Evolutionary conservation across 2,797 vertebrate species (phyloP).

Genomic region (Hippopotamyrus pictus): DNA sequence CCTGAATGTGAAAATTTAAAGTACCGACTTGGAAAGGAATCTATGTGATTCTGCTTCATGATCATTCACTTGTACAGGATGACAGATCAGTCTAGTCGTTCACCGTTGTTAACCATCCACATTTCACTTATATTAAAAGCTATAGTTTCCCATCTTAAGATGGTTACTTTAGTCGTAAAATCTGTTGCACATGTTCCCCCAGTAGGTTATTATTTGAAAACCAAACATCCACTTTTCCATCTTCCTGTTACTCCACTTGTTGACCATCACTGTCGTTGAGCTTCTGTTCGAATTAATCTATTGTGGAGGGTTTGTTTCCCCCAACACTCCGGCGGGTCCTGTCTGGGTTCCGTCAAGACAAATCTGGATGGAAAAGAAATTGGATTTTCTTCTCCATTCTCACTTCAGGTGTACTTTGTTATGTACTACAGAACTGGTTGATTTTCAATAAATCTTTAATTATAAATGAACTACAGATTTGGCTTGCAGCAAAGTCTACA

Average conservation of each 20-base stretch:
- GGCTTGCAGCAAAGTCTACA: not conserved
- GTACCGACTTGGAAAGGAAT: not conserved
- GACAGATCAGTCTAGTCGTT: not conserved
- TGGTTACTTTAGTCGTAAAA: not conserved
- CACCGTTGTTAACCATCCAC: not conserved
- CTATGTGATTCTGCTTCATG: not conserved
- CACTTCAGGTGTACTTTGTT: not conserved
- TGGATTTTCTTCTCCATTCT: not conserved
- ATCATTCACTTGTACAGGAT: not conserved
- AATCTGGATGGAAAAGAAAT: not conserved
- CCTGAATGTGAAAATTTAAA: not conserved
- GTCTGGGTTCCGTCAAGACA: not conserved
- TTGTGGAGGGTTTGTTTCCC: not conserved
- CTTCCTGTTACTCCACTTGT: not conserved
- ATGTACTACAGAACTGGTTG: slow-evolving; percentile 3
- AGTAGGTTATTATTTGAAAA: not conserved
- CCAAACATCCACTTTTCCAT: not conserved
- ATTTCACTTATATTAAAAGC: not conserved
- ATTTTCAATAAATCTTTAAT: slow-evolving; percentile 10
- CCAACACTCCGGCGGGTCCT: not conserved
- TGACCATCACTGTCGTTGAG: not conserved
- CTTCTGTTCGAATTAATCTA: not conserved
- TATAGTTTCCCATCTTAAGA: not conserved
- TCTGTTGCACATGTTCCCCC: not conserved
- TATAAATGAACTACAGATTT: slow-evolving; percentile 2